Percentiles rank a stretch among this genome's conserved stretches.
These are phyloP conservation scores for Ceyx erithaca DNA, from an alignment of 2,797 vertebrate species.

Conservation along the genomic window DNA sequence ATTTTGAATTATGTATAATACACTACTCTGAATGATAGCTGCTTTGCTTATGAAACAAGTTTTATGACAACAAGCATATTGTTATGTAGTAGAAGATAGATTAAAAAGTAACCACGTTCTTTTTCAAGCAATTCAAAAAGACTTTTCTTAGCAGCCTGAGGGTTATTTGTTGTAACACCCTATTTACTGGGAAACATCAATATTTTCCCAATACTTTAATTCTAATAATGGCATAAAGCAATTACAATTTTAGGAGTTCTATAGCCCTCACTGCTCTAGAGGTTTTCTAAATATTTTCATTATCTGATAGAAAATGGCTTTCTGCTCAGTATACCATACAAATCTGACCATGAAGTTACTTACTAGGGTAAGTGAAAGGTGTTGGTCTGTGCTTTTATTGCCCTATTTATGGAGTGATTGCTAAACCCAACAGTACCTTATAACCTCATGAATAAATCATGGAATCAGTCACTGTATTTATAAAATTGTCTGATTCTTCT, in stretches of 20 bases:
- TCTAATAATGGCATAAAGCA: constrained; percentile 51
- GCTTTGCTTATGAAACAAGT: neutral
- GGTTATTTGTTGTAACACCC: neutral
- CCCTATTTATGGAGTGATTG: constrained; percentile 77
- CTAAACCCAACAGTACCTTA: constrained; percentile 71
- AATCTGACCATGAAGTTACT: constrained; percentile 79
- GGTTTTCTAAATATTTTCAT: constrained; percentile 76
- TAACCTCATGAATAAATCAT: constrained; percentile 74
- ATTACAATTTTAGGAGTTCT: constrained; percentile 71
- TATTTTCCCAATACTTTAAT: constrained; percentile 50
- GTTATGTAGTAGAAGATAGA: neutral
- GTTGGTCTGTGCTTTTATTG: constrained; percentile 82
- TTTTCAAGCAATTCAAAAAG: neutral
- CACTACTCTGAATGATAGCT: neutral
- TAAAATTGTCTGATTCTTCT: constrained; percentile 51
- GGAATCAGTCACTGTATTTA: constrained; percentile 68
- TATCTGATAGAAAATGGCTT: constrained; percentile 77
- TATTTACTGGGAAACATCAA: constrained; percentile 21
- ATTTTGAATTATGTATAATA: neutral
- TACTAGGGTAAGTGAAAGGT: constrained; percentile 75
- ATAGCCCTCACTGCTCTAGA: constrained; percentile 64
- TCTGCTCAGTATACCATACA: constrained; percentile 78
- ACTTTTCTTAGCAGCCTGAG: neutral
- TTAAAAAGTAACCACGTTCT: neutral
- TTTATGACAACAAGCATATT: neutral